Evolutionary conservation across 2,113 vertebrate genomes (phyloP).

Genomic region (Stercorarius parasiticus): DNA sequence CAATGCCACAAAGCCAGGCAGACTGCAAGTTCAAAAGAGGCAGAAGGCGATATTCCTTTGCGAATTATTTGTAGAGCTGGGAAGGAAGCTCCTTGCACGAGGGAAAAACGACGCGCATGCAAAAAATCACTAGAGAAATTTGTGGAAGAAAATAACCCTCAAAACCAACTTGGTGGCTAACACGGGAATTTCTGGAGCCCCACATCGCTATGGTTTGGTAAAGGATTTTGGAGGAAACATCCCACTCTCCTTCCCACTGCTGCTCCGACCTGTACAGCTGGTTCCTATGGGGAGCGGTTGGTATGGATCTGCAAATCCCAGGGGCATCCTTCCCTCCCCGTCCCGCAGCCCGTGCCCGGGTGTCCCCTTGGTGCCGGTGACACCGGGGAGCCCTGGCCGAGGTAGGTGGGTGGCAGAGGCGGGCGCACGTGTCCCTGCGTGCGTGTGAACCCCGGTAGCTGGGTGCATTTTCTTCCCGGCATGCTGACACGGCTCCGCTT

Average conservation of each 20-base stretch:
- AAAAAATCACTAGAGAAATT: background rate
- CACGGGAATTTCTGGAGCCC: background rate
- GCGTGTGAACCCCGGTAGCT: background rate
- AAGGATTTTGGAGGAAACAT: background rate
- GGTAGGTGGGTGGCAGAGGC: background rate
- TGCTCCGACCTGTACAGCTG: rapidly evolving
- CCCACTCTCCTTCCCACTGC: rapidly evolving
- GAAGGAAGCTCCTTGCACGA: background rate
- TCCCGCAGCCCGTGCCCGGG: rapidly evolving
- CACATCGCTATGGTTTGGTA: rapidly evolving
- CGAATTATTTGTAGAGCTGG: background rate
- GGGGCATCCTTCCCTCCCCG: rapidly evolving
- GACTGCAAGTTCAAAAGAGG: background rate
- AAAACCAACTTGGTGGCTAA: background rate
- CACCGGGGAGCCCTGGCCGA: background rate
- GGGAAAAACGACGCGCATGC: too few species aligned
- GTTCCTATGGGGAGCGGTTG: rapidly evolving
- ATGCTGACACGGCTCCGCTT: slow-evolving; percentile 60
- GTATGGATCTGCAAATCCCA: background rate
- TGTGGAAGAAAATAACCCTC: rapidly evolving
- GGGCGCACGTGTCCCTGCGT: background rate
- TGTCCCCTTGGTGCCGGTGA: background rate
- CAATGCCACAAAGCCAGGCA: background rate
- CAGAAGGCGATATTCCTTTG: background rate
- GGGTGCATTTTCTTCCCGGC: background rate